Percentiles rank a stretch among this genome's conserved stretches.
These are phyloP conservation scores for Cordilura impudica DNA, from an alignment of 2,888 invertebrate species.

Conservation along the genomic window DNA sequence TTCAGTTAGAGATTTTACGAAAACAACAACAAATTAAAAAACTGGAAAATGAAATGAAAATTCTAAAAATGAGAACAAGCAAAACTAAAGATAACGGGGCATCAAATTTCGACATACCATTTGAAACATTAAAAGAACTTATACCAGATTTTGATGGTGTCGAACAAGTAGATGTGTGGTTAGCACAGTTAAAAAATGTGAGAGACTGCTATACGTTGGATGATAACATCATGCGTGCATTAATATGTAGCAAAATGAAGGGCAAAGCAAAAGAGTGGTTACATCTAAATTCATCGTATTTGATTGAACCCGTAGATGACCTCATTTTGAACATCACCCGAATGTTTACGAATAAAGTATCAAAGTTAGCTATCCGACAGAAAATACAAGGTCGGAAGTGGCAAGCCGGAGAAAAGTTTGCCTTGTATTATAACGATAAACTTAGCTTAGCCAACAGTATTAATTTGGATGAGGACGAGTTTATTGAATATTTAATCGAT, in stretches of 20 bases:
- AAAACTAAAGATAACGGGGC: too few species aligned
- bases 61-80: too few species aligned
- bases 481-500: constrained; percentile 3
- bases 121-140: constrained; percentile 1
- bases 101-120: background rate
- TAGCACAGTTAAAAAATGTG: background rate
- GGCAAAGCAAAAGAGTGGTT: constrained; percentile 42
- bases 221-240: constrained; percentile 3
- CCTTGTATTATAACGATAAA: constrained; percentile 17
- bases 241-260: constrained; percentile 36
- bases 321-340: constrained; percentile 7
- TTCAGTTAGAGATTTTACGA: too few species aligned
- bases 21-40: too few species aligned
- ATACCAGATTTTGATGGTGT: background rate
- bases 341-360: constrained; percentile 24
- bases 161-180: background rate
- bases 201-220: background rate
- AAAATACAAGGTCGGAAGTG: constrained; percentile 29
- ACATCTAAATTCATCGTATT: constrained; percentile 7
- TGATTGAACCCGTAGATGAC: constrained; percentile 13
- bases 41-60: too few species aligned
- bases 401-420: constrained; percentile 24
- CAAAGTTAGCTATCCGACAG: constrained; percentile 15
- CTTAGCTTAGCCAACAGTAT: constrained; percentile 9
- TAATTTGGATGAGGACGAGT: constrained; percentile 5